Evolutionary conservation across 1,140 invertebrate genomes (phyloP), one percentile per base, ranked within the genome.

Genomic region (Aradophagus sp.): DNA sequence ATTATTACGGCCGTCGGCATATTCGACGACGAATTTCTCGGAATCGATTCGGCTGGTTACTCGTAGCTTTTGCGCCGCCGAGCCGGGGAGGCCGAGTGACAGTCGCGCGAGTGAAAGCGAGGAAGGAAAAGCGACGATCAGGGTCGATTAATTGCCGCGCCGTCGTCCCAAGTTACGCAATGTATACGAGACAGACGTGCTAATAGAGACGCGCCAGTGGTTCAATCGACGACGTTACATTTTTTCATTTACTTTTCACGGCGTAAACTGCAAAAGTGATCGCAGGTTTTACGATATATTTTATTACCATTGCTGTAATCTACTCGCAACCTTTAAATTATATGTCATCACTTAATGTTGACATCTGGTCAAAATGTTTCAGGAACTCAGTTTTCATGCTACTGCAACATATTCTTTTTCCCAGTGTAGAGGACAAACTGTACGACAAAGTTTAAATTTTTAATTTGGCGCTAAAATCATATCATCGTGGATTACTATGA

Each of bases 41-140:
- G 29, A 23, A 55, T 34, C n/a, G 17, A 34, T 19, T 12, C 10
- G 19, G 13, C 7, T 38, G 16, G 45, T 59, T 48, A 34, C 26
- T 34, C 27, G 16, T 20, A 7, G 44, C 41, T 35, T 47, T 47
- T 36, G 53, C 41, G 4, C 29, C 41, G 41, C 36, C n/a, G n/a
- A n/a, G 39, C 39, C 32, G 23, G 35, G 15, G 12, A 41, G 48
- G 23, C 14, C 11, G 56, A 48, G 41, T 26, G 31, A 13, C 41
- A 47, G 45, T 63, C 39, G 48, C 39, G 55, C 39, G 11, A 68
- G 66, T 62, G 66, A 69, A 69, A 69, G 66, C 44, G 44, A 56
- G 50, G 35, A 59, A 56, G 50, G 35, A 59, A 69, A 69, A 62
- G 39, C 39, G 11, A 34, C 47, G 32, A 58, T 55, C 45, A 61